phyloP scores from a whole-genome alignment of 1,140 invertebrate species.

The Aricia agestis region DNA sequence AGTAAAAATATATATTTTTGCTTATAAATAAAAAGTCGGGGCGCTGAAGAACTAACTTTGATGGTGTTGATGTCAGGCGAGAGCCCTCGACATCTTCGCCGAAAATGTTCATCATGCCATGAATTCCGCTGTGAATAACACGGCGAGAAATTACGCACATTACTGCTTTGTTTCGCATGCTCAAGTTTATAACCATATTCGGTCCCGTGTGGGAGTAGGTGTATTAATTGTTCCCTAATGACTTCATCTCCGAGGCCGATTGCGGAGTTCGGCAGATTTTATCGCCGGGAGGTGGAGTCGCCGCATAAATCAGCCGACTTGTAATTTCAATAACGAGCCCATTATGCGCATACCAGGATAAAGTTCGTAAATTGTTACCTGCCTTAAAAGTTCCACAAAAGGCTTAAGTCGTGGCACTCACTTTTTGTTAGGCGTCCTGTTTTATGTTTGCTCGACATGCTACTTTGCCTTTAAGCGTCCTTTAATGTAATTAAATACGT shows the following conservation, averaged over 20 bases:
- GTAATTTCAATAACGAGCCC: constrained; percentile 1
- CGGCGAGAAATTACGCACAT: background rate
- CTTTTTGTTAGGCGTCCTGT: background rate
- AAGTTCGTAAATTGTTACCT: background rate
- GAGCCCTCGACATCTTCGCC: no score
- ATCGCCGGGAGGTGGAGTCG: background rate
- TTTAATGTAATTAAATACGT: background rate
- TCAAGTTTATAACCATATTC: background rate
- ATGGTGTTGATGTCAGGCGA: no score
- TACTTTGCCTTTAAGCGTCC: background rate
- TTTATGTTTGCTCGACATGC: no score
- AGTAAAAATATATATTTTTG: no score
- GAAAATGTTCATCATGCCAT: no score
- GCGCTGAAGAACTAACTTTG: no score
- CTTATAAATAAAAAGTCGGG: no score
- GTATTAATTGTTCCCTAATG: background rate
- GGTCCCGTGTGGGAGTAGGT: background rate
- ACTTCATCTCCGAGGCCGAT: background rate
- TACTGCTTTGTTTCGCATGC: background rate
- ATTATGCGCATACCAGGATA: background rate
- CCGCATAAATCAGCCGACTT: background rate
- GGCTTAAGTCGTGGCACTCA: background rate
- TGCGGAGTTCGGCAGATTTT: background rate
- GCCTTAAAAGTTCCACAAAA: background rate
- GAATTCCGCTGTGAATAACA: no score